Base-by-base conservation (phyloP, 2,113 vertebrate species). In the Oreochromis spilurus region DNA sequence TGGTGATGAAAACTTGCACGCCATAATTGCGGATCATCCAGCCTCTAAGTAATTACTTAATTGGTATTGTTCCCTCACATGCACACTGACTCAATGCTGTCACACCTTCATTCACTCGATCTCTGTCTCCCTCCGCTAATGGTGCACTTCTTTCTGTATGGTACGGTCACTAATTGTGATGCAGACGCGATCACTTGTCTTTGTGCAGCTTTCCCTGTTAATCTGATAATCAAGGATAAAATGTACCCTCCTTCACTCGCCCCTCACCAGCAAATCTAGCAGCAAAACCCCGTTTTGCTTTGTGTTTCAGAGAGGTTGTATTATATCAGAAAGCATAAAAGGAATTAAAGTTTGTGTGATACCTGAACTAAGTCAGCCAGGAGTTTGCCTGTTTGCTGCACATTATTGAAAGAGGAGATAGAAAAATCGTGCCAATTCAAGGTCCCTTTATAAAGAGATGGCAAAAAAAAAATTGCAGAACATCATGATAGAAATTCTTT, bases 21-120 rank as follows among this genome's bases (percentile, higher is more conserved):
- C 90, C 72, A 29, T 91, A 94, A 93, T 95, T 93, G 84, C 86
- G 62, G 82, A 84, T 91, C 87, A 92, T 89, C 88, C 87, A 83
- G 75, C 79, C 88, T 89, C 81, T 57, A 84, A 92, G 87, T 95
- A 94, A 95, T 94, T 89, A 92, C 93, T 91, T 94, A 93, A 93
- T 95, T 95, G 83, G 57, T 84, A 87, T 89, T 90, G 84, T 93
- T 90, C 88, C 78, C 88, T 55, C 86, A 78, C 40, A 57, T 34
- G 31, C 75, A 82, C 36, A 21, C 58, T 62, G 67, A 88, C 70
- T 79, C 81, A 40, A 19, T 72, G 85, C 83, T 58, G 84, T 89
- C 89, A 81, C 79, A 86, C 86, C 70, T 87, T 85, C 54, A 81
- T 88, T 87, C 90, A 88, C 50, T 91, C 60, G 45, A 24, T 90